Conservation (phyloP, 2,888 invertebrate species). For the Ethmia dodecea region DNA sequence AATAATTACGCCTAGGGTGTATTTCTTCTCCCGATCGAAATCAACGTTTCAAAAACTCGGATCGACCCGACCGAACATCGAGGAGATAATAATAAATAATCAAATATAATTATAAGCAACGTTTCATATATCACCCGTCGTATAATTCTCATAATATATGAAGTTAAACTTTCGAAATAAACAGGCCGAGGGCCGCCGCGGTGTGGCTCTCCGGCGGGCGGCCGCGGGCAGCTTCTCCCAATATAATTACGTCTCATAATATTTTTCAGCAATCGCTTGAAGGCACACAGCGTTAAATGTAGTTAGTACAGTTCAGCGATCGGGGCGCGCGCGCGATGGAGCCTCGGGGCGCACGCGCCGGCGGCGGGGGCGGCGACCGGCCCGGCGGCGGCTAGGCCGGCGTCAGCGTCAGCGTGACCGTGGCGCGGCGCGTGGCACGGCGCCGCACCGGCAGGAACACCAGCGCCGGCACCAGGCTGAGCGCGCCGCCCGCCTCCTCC, state of each 20-base stretch:
- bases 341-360: conserved; percentile 45
- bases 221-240: conserved; percentile 63
- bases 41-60: conserved; percentile 75
- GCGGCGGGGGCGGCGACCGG: conserved; percentile 21
- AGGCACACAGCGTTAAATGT: conserved; percentile 88
- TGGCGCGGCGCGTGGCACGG: conserved; percentile 90
- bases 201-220: conserved; percentile 58
- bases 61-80: conserved; percentile 72
- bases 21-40: conserved; percentile 76
- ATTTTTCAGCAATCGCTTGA: conserved; percentile 86
- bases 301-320: conserved; percentile 74
- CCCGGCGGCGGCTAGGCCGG: conserved; percentile 83
- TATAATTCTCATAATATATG: conserved; percentile 76
- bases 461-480: conserved; percentile 91
- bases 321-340: conserved; percentile 54
- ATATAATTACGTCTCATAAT: conserved; percentile 71
- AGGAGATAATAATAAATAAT: conserved; percentile 74
- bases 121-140: conserved; percentile 78
- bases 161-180: conserved; percentile 69
- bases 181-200: conserved; percentile 55
- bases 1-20: conserved; percentile 73
- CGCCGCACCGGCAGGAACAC: conserved; percentile 96
- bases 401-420: conserved; percentile 94
- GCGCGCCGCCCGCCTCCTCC: conserved; percentile 78
- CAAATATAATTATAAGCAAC: conserved; percentile 74